These are phyloP conservation scores for Eueides isabella DNA, from an alignment of 1,140 invertebrate species.

Conservation along the genomic window DNA sequence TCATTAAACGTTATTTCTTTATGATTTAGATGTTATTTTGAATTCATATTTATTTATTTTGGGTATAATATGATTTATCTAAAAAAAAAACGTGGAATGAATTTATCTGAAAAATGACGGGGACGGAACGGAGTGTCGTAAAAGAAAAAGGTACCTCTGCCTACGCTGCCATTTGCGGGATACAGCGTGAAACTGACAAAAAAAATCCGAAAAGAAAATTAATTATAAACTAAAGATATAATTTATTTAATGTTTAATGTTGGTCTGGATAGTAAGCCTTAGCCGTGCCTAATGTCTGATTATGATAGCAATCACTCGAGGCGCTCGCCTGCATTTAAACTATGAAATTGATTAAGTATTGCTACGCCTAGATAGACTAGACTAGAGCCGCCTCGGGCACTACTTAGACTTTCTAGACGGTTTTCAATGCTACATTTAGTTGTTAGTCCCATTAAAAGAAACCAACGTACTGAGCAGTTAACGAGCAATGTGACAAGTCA, in stretches of 20 bases:
- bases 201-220: no score
- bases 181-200: no score
- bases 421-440: slow-evolving; percentile 1
- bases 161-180: no score
- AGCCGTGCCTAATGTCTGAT: slow-evolving; percentile 34
- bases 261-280: slow-evolving; percentile 8
- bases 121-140: no score
- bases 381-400: slow-evolving; percentile 25
- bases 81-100: no score
- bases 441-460: slow-evolving; percentile 8
- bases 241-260: background rate
- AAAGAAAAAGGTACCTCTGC: no score
- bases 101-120: no score
- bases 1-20: no score
- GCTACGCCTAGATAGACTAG: background rate
- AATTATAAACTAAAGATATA: background rate
- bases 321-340: slow-evolving; percentile 34
- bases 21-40: no score
- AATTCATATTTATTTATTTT: no score
- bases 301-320: slow-evolving; percentile 35
- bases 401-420: slow-evolving; percentile 30
- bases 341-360: slow-evolving; percentile 39
- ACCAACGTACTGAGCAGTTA: background rate
- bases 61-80: no score
- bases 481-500: background rate